Evolutionary conservation across 1,140 invertebrate species (phyloP).

Genomic region (Cherax quadricarinatus): DNA sequence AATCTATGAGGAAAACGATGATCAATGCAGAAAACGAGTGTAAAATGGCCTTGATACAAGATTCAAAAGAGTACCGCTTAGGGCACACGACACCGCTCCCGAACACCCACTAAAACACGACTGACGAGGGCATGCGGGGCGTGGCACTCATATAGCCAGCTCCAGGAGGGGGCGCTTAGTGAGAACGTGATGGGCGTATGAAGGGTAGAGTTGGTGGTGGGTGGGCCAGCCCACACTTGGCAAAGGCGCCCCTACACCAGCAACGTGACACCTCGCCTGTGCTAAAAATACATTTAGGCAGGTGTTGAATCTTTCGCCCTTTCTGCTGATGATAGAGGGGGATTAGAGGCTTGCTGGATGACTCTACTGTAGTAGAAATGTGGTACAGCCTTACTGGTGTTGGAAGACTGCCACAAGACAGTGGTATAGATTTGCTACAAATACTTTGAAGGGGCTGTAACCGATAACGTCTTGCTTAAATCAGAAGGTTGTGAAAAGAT

Average conservation of each 20-base stretch:
- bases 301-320: background rate
- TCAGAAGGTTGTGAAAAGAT: too few species aligned
- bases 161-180: background rate
- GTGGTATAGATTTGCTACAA: too few species aligned
- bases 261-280: background rate
- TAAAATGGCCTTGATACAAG: background rate
- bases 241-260: background rate
- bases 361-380: too few species aligned
- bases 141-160: conserved; percentile 21
- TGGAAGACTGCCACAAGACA: too few species aligned
- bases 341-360: too few species aligned
- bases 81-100: conserved; percentile 2
- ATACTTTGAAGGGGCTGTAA: too few species aligned
- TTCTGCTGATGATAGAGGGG: background rate
- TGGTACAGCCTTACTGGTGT: too few species aligned
- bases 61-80: background rate
- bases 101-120: conserved; percentile 14
- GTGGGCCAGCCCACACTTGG: background rate
- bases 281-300: background rate
- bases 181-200: background rate
- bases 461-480: too few species aligned
- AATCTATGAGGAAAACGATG: too few species aligned
- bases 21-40: background rate
- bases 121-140: conserved; percentile 1
- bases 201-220: background rate